phyloP scores from a whole-genome alignment of 2,113 vertebrate genomes.

The Ailurus styani region DNA sequence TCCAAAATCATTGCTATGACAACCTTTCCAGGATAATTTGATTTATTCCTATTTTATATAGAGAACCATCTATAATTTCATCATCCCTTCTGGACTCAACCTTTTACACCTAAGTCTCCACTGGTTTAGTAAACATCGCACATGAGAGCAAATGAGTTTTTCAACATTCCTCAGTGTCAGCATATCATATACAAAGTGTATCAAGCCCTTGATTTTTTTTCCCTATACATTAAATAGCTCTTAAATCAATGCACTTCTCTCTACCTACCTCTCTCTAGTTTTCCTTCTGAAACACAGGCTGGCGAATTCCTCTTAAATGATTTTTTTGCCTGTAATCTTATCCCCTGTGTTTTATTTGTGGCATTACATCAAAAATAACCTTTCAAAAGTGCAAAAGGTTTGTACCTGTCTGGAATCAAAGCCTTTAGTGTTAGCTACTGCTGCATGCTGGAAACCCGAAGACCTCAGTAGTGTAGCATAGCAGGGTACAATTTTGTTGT shows the following conservation, averaged over 20 bases:
- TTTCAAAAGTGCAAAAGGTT: not conserved
- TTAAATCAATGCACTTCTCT: not conserved
- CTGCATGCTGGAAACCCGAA: not conserved
- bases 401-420: not conserved
- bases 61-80: not conserved
- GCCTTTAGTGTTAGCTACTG: not conserved
- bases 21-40: not conserved
- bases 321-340: not conserved
- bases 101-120: not conserved
- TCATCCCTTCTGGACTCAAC: not conserved
- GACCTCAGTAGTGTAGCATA: accelerated
- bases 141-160: not conserved
- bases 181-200: not conserved
- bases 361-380: not conserved
- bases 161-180: not conserved
- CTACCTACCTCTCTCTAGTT: not conserved
- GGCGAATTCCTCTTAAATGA: not conserved
- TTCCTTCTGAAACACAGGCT: not conserved
- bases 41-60: not conserved
- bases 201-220: not conserved
- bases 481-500: accelerated
- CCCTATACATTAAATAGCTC: not conserved
- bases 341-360: not conserved
- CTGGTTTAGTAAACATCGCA: not conserved
- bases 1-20: not conserved